Evolutionary conservation across 2,797 vertebrate species (phyloP).

Genomic region (Coluber constrictor): DNA sequence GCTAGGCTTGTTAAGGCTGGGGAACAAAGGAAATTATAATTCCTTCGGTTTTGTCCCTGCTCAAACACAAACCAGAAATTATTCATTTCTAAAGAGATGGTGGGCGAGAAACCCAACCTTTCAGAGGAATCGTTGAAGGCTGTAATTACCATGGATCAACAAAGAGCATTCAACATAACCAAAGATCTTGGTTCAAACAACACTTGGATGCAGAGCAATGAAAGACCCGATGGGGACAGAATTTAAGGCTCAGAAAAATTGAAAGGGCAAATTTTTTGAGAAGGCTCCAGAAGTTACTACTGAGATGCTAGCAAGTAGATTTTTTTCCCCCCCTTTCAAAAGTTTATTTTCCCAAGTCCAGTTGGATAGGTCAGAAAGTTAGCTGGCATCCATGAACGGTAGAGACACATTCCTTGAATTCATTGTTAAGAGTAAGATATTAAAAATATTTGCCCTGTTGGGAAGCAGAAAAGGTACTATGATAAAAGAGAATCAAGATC

Average conservation of each 20-base stretch:
- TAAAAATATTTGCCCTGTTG: constrained; percentile 33
- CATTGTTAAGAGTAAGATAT: not conserved
- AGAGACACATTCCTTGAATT: not conserved
- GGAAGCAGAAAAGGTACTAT: constrained; percentile 1
- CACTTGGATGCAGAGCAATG: constrained; percentile 43
- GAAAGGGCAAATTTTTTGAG: constrained; percentile 16
- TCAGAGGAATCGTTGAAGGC: constrained; percentile 56
- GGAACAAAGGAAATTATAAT: constrained; percentile 51
- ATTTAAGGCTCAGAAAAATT: not conserved
- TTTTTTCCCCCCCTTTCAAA: not conserved
- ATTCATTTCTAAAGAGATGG: constrained; percentile 50
- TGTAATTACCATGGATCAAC: constrained; percentile 54
- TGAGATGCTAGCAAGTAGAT: not conserved
- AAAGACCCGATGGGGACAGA: constrained; percentile 33
- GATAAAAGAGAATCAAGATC: not conserved
- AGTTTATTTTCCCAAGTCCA: not conserved
- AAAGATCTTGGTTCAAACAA: constrained; percentile 54
- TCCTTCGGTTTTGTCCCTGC: not conserved
- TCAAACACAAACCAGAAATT: constrained; percentile 45
- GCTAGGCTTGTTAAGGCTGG: constrained; percentile 50
- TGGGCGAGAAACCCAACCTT: constrained; percentile 37
- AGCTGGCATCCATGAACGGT: not conserved
- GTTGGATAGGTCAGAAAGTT: not conserved
- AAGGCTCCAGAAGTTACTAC: constrained; percentile 34
- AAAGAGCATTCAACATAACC: constrained; percentile 56